Conservation (phyloP, 2,888 invertebrate genomes). For the Platerodrilus igneus region DNA sequence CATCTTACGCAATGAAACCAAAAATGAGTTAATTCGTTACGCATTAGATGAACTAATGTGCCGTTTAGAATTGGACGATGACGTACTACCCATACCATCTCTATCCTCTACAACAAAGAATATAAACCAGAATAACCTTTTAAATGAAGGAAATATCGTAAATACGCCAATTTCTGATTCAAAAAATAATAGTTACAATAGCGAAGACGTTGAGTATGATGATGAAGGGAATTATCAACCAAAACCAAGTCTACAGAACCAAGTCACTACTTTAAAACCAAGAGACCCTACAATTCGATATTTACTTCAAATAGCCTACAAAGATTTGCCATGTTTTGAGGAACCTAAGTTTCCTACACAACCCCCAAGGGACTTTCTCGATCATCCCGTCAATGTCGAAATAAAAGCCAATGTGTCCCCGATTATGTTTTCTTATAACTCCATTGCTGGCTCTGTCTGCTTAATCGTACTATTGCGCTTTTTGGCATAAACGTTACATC, state of each 20-base stretch:
- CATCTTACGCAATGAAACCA: slow-evolving; percentile 67
- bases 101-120: slow-evolving; percentile 16
- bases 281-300: slow-evolving; percentile 34
- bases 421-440: no score
- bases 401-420: slow-evolving; percentile 29
- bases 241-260: slow-evolving; percentile 32
- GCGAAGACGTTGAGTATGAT: slow-evolving; percentile 28
- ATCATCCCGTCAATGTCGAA: slow-evolving; percentile 36
- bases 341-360: slow-evolving; percentile 38
- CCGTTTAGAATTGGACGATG: slow-evolving; percentile 52
- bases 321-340: slow-evolving; percentile 45
- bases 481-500: no score
- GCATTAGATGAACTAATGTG: slow-evolving; percentile 69
- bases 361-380: slow-evolving; percentile 36
- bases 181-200: slow-evolving; percentile 28
- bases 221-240: slow-evolving; percentile 33
- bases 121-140: slow-evolving; percentile 24
- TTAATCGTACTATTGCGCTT: no score
- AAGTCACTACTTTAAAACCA: slow-evolving; percentile 26
- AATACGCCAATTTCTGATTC: slow-evolving; percentile 11
- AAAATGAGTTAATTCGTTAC: slow-evolving; percentile 62
- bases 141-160: slow-evolving; percentile 23
- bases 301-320: slow-evolving; percentile 37
- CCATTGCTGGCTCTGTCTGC: no score
- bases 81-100: slow-evolving; percentile 10